Evolutionary conservation across 1,140 invertebrate species (phyloP), one percentile per base, ranked within the genome.

Genomic region (Linepithema humile): DNA sequence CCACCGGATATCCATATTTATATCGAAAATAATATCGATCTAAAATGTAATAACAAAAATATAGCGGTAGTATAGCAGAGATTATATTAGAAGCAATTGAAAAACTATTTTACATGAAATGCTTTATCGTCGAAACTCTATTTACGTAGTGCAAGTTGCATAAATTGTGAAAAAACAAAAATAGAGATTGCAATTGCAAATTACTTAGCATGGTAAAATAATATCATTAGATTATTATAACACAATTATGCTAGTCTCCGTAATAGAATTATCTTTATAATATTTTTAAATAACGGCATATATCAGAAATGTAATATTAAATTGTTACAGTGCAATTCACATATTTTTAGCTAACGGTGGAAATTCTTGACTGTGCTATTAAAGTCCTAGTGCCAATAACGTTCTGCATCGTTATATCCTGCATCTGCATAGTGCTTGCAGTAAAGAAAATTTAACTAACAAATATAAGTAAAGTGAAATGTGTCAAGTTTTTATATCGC

Each of bases 31-130:
- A 10, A 3, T 53, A 78, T 20, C 40, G 0, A 40, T 23, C 17
- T 43, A 23, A 75, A 62, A 64, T 32, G 12, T 15, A 67, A 67
- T 35, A 40, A 38, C 23, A n/a, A 10, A 50, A 77, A 80, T 43
- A 7, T 32, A 12, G 4, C 43, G 0, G n/a, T n/a, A 45, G 12
- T 12, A 3, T 45, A 62, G 2, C 2, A 15, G 17, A 69, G 1
- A 7, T 80, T 55, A 57, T 43, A 57, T 55, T 55, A 29, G 0
- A 48, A 38, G n/a, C 1, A 15, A 69, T 17, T 43, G 7, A 20
- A 2, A 32, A 69, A 55, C 1, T 20, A 53, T 2, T 69, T 1
- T 32, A 3, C 6, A 35, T 32, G 43, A 1, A 12, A 20, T 29
- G 17, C 5, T 67, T 40, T 3, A 43, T 3, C 3, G 7, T 55